phyloP scores from a whole-genome alignment of 2,888 invertebrate genomes.

The Mythimna albipuncta region DNA sequence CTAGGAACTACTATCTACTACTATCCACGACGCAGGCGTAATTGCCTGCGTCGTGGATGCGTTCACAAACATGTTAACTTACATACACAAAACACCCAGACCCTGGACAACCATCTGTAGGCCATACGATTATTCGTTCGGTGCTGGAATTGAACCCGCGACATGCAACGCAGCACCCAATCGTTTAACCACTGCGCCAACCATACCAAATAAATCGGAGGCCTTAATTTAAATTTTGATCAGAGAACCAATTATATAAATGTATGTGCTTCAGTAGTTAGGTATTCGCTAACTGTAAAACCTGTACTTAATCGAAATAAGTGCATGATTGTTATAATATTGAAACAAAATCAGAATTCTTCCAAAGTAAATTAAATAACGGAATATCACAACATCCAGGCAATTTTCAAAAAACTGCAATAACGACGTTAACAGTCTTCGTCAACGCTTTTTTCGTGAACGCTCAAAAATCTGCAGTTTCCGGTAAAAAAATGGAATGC shows the following conservation, averaged over 20 bases:
- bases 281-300: background rate
- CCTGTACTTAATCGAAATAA: background rate
- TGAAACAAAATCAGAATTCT: background rate
- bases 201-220: background rate
- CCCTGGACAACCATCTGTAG: too few species aligned
- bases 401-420: constrained; percentile 27
- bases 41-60: too few species aligned
- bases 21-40: too few species aligned
- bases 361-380: constrained; percentile 4
- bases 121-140: too few species aligned
- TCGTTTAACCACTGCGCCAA: too few species aligned
- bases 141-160: too few species aligned
- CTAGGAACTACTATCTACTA: too few species aligned
- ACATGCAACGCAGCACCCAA: too few species aligned
- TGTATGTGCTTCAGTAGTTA: background rate
- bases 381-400: background rate
- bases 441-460: constrained; percentile 72
- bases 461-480: constrained; percentile 84
- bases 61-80: too few species aligned
- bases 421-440: constrained; percentile 68
- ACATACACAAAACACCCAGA: too few species aligned
- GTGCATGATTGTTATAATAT: background rate
- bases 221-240: background rate
- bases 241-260: background rate
- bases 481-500: constrained; percentile 85